Evolutionary conservation across 1,140 invertebrate species (phyloP).

Genomic region (Caenorhabditis remanei): DNA sequence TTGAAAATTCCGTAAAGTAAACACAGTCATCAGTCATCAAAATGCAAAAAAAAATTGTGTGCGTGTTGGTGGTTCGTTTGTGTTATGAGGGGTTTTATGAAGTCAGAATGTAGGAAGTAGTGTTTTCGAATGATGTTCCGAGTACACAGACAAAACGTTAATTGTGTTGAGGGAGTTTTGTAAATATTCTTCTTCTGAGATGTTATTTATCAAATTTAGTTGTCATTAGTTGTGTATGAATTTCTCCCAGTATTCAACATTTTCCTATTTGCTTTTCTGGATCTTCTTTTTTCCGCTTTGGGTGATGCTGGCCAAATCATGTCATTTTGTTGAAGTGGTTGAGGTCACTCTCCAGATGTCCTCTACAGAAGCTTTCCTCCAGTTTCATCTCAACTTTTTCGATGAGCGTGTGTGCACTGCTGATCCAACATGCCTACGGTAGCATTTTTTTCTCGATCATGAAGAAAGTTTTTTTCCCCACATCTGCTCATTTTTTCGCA

Average conservation of each 20-base stretch:
- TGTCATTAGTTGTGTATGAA: not conserved
- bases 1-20: not conserved
- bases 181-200: too few species aligned
- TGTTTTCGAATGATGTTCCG: too few species aligned
- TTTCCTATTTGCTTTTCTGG: not conserved
- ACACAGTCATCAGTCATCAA: not conserved
- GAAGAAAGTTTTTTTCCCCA: not conserved
- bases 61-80: not conserved
- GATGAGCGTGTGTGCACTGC: not conserved
- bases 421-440: not conserved
- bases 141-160: too few species aligned
- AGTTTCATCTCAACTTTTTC: not conserved
- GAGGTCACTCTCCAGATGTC: constrained; percentile 20
- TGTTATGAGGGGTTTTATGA: not conserved
- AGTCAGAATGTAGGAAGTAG: too few species aligned
- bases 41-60: not conserved
- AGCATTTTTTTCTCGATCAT: not conserved
- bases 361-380: not conserved
- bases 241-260: not conserved
- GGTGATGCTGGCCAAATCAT: not conserved
- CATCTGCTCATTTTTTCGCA: not conserved
- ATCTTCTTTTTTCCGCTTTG: too few species aligned
- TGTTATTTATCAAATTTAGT: too few species aligned
- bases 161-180: too few species aligned
- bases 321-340: not conserved